Evolutionary conservation across 2,888 invertebrate genomes (phyloP).

Genomic region (Tinea pellionella): DNA sequence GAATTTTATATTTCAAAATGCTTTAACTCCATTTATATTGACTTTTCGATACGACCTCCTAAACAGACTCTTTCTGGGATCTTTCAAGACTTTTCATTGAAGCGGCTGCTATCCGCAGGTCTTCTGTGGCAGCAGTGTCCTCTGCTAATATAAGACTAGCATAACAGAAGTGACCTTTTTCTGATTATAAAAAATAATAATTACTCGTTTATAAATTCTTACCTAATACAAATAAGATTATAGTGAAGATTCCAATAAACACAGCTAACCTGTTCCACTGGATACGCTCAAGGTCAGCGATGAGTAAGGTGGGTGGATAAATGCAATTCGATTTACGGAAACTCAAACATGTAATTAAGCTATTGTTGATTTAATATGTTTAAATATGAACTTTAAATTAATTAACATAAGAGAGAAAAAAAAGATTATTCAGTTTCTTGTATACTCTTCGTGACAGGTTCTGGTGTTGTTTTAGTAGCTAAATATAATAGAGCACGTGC

Average conservation of each 20-base stretch:
- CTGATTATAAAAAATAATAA: too few species aligned
- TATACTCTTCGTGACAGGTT: conserved; percentile 32
- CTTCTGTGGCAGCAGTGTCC: too few species aligned
- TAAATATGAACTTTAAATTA: not conserved
- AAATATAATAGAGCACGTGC: conserved; percentile 62
- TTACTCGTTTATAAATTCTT: not conserved
- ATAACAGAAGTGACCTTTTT: too few species aligned
- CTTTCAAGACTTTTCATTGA: too few species aligned
- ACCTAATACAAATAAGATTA: not conserved
- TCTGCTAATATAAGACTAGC: too few species aligned
- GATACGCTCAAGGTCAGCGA: conserved; percentile 45
- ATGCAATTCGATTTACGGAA: not conserved
- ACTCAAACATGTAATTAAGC: not conserved
- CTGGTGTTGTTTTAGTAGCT: conserved; percentile 51
- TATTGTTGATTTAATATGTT: not conserved
- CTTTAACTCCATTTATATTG: too few species aligned
- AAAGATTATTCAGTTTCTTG: not conserved
- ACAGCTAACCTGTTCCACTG: not conserved
- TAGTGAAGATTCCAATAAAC: not conserved
- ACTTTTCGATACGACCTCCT: too few species aligned
- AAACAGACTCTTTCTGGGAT: too few species aligned
- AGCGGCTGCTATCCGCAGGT: too few species aligned
- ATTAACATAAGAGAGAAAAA: not conserved
- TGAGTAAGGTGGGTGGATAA: conserved; percentile 22
- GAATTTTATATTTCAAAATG: too few species aligned